These are phyloP conservation scores for Chlorocebus sabaeus DNA, from an alignment of 2,113 vertebrate genomes.

Conservation along the genomic window DNA sequence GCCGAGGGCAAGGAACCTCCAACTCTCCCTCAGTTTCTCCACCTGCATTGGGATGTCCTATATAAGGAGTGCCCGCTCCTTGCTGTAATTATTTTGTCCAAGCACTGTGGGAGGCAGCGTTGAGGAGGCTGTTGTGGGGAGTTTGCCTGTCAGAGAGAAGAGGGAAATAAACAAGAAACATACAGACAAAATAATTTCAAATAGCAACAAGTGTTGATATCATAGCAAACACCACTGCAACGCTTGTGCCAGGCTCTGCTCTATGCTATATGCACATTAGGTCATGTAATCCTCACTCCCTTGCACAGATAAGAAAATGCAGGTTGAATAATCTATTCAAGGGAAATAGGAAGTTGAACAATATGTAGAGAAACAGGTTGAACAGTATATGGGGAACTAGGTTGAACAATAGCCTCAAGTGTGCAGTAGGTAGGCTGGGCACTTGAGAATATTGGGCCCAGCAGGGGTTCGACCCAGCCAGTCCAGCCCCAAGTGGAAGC, in stretches of 20 bases:
- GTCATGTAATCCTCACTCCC: background rate
- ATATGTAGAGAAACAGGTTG: background rate
- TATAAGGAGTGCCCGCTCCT: background rate
- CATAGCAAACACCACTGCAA: background rate
- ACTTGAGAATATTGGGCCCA: no score
- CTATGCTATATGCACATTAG: background rate
- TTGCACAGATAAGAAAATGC: background rate
- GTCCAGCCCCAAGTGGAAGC: background rate
- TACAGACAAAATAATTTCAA: background rate
- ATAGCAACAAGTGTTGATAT: conserved; percentile 5
- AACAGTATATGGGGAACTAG: background rate
- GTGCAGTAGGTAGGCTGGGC: background rate
- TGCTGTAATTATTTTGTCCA: background rate
- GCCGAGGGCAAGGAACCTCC: background rate
- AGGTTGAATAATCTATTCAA: background rate
- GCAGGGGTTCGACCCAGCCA: background rate
- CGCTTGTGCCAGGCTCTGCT: background rate
- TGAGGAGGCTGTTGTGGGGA: background rate
- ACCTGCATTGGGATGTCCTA: background rate
- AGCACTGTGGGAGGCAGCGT: background rate
- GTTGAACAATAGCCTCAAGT: background rate
- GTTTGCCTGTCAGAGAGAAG: background rate
- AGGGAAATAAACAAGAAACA: background rate
- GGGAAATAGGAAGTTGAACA: background rate
- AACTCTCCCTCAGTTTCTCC: background rate